Evolutionary conservation across 2,797 vertebrate genomes (phyloP).

Genomic region (Loriculus beryllinus): DNA sequence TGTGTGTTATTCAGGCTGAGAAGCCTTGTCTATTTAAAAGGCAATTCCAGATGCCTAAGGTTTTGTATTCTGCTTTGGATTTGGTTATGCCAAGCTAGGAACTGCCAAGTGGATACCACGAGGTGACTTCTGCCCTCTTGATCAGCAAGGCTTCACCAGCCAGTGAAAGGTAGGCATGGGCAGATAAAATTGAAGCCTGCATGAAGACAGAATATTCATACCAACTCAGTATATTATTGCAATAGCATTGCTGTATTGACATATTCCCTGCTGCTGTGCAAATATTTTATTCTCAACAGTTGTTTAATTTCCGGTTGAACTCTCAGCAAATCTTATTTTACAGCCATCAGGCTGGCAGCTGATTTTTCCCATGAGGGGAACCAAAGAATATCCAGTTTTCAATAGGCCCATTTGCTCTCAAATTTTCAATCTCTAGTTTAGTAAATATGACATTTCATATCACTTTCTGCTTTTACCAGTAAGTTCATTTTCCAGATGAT

Average conservation of each 20-base stretch:
- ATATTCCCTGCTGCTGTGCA: not conserved
- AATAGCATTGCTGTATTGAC: not conserved
- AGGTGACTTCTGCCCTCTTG: not conserved
- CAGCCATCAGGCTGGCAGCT: not conserved
- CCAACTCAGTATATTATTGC: not conserved
- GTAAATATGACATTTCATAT: not conserved
- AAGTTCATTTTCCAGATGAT: not conserved
- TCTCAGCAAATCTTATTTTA: not conserved
- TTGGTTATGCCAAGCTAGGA: not conserved
- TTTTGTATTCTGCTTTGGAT: not conserved
- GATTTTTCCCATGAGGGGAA: not conserved
- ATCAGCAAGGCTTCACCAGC: not conserved
- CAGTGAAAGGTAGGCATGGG: not conserved
- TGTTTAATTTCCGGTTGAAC: not conserved
- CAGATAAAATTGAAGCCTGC: not conserved
- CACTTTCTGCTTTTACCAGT: not conserved
- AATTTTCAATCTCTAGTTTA: not conserved
- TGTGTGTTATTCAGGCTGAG: not conserved
- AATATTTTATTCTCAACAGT: not conserved
- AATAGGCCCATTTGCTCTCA: not conserved
- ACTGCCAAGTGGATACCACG: not conserved
- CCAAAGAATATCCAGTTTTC: not conserved
- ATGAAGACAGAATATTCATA: not conserved
- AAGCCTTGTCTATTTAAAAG: not conserved
- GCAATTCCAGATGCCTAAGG: not conserved